Base-by-base conservation (phyloP, 1,140 invertebrate species). In the Pogonus chalceus region DNA sequence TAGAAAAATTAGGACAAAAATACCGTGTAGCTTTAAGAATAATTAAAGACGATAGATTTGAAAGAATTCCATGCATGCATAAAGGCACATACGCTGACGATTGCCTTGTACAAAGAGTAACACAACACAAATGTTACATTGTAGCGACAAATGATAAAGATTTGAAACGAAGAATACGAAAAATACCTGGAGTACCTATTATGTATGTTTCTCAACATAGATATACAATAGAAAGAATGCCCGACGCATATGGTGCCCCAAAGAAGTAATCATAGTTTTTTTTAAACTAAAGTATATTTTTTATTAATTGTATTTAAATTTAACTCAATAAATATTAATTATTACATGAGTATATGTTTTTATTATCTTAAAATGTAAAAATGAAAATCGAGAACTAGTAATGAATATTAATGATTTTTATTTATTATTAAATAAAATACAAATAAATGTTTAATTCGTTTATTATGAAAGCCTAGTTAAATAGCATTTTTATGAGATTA, bases 11-110 rank as follows among this genome's bases (percentile, higher is more conserved):
- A 39, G 97, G 97, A 7, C 80, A 83, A 55, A 96, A 95, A 68
- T 99, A 97, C 69, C 87, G 91, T 69, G 81, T 99, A 49, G 97
- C 97, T 2, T 75, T 99, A 58, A 90, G 88, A 66, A 96, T 99
- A 53, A 89, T 96, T 16, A 98, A 96, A 71, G 96, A 99, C 74
- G 82, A 90, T 1, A 72, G 95, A 35, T 97, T 99, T 74, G 86
- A 98, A 72, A 80, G 92, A 54, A 77, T 99, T 35, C 79, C 86
- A 47, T 99, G 97, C 74, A 72, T 91, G 60, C 97, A 99, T 72
- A 97, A 96, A 73, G 97, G 97, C 35, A 98, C 93, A 1, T 99
- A 99, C 78, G 96, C 97, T 59, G 97, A 99, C 78, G 96, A 99
- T 71, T 99, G 97, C 72, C 73, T 99, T 51, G 92, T 99, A 1